These are phyloP conservation scores for Colletes gigas DNA, from an alignment of 1,140 invertebrate species.

Conservation along the genomic window DNA sequence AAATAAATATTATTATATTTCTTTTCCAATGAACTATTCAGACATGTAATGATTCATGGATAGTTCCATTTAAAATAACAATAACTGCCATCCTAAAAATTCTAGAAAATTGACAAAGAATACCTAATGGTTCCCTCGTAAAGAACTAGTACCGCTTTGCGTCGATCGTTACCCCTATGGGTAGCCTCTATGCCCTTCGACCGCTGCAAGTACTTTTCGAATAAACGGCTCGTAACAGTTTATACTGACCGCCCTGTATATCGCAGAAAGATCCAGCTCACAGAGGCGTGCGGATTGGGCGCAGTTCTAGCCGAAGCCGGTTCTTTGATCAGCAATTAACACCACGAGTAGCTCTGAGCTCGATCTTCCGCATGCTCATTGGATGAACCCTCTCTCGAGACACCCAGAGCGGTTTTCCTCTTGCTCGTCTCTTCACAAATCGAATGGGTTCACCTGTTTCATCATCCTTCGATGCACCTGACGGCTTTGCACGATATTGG, in stretches of 20 bases:
- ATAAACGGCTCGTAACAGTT: too few relatives aligned
- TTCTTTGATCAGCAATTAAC: slow-evolving; percentile 73
- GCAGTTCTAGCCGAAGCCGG: slow-evolving; percentile 41
- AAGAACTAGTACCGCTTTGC: too few relatives aligned
- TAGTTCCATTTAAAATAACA: too few relatives aligned
- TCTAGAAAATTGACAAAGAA: too few relatives aligned
- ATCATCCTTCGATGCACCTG: slow-evolving; percentile 24
- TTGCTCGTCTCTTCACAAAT: slow-evolving; percentile 29
- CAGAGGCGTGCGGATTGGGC: slow-evolving; percentile 27
- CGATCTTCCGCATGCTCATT: slow-evolving; percentile 54
- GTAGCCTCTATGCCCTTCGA: too few relatives aligned
- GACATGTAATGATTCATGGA: too few relatives aligned
- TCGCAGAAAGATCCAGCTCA: slow-evolving; percentile 12
- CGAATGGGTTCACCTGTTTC: slow-evolving; percentile 39
- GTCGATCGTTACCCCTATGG: too few relatives aligned
- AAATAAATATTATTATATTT: too few relatives aligned
- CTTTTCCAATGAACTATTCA: too few relatives aligned
- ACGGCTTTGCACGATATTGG: slow-evolving; percentile 21
- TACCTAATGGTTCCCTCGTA: too few relatives aligned
- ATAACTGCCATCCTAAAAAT: too few relatives aligned
- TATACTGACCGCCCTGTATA: background rate
- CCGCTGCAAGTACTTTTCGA: too few relatives aligned
- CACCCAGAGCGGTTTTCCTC: slow-evolving; percentile 46
- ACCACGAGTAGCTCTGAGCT: slow-evolving; percentile 50
- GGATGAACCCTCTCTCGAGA: slow-evolving; percentile 34